Percentiles rank a stretch among this genome's conserved stretches.
Conservation (phyloP, 2,797 vertebrate genomes). For the Helarctos malayanus region DNA sequence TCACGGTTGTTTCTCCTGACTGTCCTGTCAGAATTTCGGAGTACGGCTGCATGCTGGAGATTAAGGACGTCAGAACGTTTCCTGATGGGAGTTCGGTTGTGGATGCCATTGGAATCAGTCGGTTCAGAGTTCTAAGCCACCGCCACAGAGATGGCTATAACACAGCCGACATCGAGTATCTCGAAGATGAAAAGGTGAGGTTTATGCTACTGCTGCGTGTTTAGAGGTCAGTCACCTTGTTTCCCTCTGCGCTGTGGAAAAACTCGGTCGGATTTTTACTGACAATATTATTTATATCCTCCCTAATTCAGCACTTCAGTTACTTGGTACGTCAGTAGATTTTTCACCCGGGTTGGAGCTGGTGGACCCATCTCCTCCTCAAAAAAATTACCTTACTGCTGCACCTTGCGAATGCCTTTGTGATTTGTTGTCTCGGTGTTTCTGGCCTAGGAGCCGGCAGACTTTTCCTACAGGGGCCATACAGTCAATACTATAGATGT, state of each 20-base stretch:
- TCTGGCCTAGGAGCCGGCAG: neutral
- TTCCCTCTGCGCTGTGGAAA: neutral
- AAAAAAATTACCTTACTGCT: neutral
- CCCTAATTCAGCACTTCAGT: neutral
- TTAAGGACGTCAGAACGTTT: conserved; percentile 96
- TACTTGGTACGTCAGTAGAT: neutral
- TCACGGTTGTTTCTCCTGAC: neutral
- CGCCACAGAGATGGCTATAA: conserved; percentile 96
- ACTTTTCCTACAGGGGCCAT: neutral
- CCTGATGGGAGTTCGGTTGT: conserved; percentile 96
- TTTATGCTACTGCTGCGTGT: neutral
- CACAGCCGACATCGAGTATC: conserved; percentile 96
- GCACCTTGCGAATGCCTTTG: neutral
- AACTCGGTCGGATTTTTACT: neutral
- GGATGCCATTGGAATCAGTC: conserved; percentile 94
- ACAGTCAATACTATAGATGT: neutral
- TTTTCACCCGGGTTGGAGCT: neutral
- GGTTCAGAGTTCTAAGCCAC: conserved; percentile 95
- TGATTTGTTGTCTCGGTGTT: neutral
- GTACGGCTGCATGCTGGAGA: conserved; percentile 96
- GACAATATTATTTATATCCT: neutral
- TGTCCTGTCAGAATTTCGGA: conserved; percentile 92
- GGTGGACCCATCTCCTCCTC: neutral
- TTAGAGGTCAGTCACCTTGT: neutral
- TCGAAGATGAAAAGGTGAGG: conserved; percentile 96